Conservation (phyloP, 2,888 invertebrate genomes). For the Shargacucullia verbasci region DNA sequence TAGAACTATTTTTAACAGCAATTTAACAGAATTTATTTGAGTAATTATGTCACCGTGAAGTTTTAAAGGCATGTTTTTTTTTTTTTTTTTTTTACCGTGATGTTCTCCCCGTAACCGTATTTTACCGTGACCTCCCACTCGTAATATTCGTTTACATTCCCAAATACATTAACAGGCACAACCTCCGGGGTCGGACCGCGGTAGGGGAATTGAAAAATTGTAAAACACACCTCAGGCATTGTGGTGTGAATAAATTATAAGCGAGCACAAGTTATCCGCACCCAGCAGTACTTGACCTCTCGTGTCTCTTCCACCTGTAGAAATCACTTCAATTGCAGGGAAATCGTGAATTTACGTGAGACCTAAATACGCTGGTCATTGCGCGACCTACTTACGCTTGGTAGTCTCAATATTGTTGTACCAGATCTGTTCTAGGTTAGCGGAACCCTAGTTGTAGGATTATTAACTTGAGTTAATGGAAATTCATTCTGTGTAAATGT, state of each 20-base stretch:
- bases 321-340: constrained; percentile 59
- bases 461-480: constrained; percentile 72
- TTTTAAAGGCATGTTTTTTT: constrained; percentile 27
- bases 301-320: constrained; percentile 60
- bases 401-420: constrained; percentile 81
- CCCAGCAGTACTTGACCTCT: constrained; percentile 66
- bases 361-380: constrained; percentile 66
- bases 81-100: constrained; percentile 50
- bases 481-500: constrained; percentile 50
- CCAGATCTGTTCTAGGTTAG: constrained; percentile 77
- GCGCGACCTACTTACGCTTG: constrained; percentile 79
- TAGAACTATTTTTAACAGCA: constrained; percentile 5
- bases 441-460: constrained; percentile 73
- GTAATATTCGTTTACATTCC: constrained; percentile 61
- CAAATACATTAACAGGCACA: constrained; percentile 62
- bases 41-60: constrained; percentile 36
- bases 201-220: constrained; percentile 76
- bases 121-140: constrained; percentile 57
- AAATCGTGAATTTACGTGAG: constrained; percentile 70
- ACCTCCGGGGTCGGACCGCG: constrained; percentile 57
- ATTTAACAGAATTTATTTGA: constrained; percentile 14
- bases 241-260: constrained; percentile 85
- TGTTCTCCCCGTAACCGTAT: constrained; percentile 57
- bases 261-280: constrained; percentile 73
- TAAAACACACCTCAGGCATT: constrained; percentile 79